These are phyloP conservation scores for Phyllotreta striolata DNA, from an alignment of 2,888 invertebrate genomes.

Conservation along the genomic window DNA sequence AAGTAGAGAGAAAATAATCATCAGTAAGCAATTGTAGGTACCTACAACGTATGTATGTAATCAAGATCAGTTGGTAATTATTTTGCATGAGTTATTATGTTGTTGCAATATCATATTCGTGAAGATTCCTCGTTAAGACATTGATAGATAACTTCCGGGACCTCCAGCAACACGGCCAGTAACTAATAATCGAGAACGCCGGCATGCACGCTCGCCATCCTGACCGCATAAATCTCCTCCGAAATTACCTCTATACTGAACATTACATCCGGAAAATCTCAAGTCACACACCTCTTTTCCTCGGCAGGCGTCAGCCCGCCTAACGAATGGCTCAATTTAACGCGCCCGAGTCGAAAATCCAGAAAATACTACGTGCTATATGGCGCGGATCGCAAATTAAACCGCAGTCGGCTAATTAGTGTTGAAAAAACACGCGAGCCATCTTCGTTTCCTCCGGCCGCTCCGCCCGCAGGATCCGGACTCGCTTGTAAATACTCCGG, in stretches of 20 bases:
- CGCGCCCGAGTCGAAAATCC: constrained; percentile 35
- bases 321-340: constrained; percentile 38
- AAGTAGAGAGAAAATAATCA: too few species aligned
- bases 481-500: constrained; percentile 13
- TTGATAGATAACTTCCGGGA: constrained; percentile 34
- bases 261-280: constrained; percentile 38
- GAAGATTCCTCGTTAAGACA: constrained; percentile 9
- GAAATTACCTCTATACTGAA: constrained; percentile 39
- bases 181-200: constrained; percentile 36
- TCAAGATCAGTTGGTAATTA: too few species aligned
- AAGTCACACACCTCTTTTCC: constrained; percentile 38
- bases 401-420: constrained; percentile 32
- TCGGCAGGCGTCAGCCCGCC: constrained; percentile 30
- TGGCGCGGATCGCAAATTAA: constrained; percentile 34
- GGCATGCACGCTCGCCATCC: constrained; percentile 30
- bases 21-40: too few species aligned
- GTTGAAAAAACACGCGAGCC: constrained; percentile 35
- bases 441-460: constrained; percentile 23
- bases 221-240: constrained; percentile 29
- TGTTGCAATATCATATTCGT: too few species aligned
- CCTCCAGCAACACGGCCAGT: constrained; percentile 29
- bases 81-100: too few species aligned
- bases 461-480: constrained; percentile 9
- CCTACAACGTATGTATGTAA: too few species aligned
- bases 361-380: constrained; percentile 34